Percentiles rank a stretch among this genome's conserved stretches.
Conservation (phyloP, 2,113 vertebrate genomes). For the Leiothrix lutea region DNA sequence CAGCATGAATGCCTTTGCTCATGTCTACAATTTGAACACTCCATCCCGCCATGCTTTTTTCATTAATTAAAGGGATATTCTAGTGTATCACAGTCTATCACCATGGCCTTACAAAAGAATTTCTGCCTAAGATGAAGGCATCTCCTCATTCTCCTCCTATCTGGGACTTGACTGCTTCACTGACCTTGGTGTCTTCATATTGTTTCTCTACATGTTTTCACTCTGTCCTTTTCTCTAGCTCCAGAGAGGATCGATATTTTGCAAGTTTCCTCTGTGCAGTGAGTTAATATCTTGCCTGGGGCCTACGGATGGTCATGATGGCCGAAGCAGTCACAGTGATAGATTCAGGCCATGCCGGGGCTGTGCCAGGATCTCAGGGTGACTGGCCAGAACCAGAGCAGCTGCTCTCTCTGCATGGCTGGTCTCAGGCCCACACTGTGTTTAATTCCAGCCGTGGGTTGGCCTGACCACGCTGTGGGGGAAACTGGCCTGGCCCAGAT, state of each 20-base stretch:
- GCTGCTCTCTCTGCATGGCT: not conserved
- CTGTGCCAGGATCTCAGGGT: not conserved
- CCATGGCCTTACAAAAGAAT: not conserved
- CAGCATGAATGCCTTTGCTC: not conserved
- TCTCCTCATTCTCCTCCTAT: too few species aligned
- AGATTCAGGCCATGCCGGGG: not conserved
- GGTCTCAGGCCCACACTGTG: not conserved
- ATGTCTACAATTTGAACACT: not conserved
- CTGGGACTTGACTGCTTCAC: not conserved
- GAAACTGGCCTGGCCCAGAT: not conserved
- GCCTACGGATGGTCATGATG: not conserved
- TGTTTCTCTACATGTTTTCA: not conserved
- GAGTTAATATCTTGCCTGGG: not conserved
- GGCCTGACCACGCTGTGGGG: not conserved
- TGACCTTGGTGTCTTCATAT: not conserved
- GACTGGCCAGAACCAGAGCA: not conserved
- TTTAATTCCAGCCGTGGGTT: not conserved
- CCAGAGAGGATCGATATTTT: not conserved
- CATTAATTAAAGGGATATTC: not conserved
- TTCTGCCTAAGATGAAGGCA: not conserved
- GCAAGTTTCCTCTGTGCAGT: not conserved
- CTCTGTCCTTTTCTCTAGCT: not conserved
- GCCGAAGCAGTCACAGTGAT: not conserved
- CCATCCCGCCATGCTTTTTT: not conserved
- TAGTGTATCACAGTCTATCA: not conserved